Evolutionary conservation across 1,140 invertebrate species (phyloP), one percentile per base, ranked within the genome.

Genomic region (Lordiphosa mommai): DNA sequence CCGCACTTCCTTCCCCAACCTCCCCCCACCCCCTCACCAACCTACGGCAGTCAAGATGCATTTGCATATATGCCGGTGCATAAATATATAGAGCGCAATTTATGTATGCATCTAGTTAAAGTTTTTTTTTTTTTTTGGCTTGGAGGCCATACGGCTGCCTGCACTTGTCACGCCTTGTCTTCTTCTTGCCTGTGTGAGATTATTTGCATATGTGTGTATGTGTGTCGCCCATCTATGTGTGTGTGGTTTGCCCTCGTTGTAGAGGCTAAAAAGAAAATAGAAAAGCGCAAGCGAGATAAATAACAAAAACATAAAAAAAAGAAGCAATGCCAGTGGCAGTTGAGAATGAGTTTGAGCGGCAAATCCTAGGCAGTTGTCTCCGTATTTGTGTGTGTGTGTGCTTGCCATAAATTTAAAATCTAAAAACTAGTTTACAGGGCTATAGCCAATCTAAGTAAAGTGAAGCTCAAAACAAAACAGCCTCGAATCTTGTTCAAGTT

Each of bases 211-310:
- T 48, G 20, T 38, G 34, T 50, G 37, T 32, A 10, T 49, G 16
- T 50, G 2, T 47, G 32, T 59, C 27, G 17, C 29, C 9, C 37
- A 27, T 34, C 8, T 36, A 27, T 72, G 37, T 47, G 32, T 57
- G 49, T 68, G 67, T 55, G 65, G 76, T 61, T 74, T 80, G 74
- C 66, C 74, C 74, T 80, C 74, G 65, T 74, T 80, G 76, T 52
- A 51, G 82, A 68, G 79, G 73, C 73, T 72, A 68, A 77, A 61
- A 51, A 66, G 61, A 61, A 51, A 66, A 67, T 14, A 46, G 29
- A 79, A 79, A 74, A 82, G 74, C 68, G 65, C 76, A 80, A 82
- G 76, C 76, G 52, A 82, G 65, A 80, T 80, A 80, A 82, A 80
- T 67, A 82, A 61, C 56, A 69, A 58, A 53, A 59, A 53, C 47